Evolutionary conservation across 2,113 vertebrate species (phyloP), one percentile per base, ranked within the genome.

Genomic region (Synodontis membranacea): DNA sequence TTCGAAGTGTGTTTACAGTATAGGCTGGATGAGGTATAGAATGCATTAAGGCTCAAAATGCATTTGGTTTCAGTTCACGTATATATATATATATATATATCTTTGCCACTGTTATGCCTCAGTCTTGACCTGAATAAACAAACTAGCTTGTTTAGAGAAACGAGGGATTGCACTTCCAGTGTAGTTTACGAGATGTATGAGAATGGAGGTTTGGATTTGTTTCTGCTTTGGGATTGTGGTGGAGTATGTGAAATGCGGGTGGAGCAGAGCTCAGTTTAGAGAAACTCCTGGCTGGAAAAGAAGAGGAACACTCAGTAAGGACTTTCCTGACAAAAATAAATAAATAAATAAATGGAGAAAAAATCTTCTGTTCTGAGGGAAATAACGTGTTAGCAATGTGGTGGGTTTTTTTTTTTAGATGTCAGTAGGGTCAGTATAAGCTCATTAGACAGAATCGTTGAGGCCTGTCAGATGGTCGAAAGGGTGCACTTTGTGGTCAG

Each of bases 151-250:
- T 89, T 91, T 87, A 84, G 86, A 88, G 84, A 83, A 64, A 88
- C 86, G 37, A 66, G 70, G 78, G 83, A 52, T 14, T 42, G 83
- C 89, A 68, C 88, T 87, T 88, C 89, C 82, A 86, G 84, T 62
- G 31, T 46, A 89, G 80, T 46, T 23, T 83, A 48, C 84, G 87
- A 68, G 79, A 78, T 79, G 79, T 83, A 78, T 84, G 58, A 68
- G 74, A 80, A 85, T 68, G 68, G 75, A 87, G 84, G 80, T 86
- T 88, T 91, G n/a, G 37, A 84, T 86, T 86, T 88, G 86, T 91
- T 92, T 87, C 90, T 88, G 80, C 90, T 85, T 88, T 84, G 88
- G 91, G 90, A 91, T 90, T 93, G 92, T 89, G 92, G 93, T 90
- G 39, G 23, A 87, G 90, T 23, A 76, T 52, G 50, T 83, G 86